Evolutionary conservation across 1,140 invertebrate genomes (phyloP), one percentile per base, ranked within the genome.

Genomic region (Lucilia sericata): DNA sequence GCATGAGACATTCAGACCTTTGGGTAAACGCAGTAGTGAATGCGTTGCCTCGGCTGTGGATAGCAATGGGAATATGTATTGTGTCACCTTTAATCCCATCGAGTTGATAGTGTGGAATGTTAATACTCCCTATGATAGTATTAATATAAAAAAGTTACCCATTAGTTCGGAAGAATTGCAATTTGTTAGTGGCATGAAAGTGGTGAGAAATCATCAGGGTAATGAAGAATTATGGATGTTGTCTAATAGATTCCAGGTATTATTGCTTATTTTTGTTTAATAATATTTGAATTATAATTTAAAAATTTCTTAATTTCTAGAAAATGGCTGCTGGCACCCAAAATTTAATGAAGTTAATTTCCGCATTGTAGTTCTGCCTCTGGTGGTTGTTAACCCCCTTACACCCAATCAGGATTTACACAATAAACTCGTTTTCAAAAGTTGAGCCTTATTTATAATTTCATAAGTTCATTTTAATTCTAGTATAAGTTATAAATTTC

Each of bases 111-210:
- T 93, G 81, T 94, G 94, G 94, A 94, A 94, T 86, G 92, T 89
- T 0, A 88, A 87, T 2, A 86, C 86, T 0, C 88, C 85, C 0
- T 91, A 89, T 36, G 78, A 21, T 82, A 83, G 88, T 30, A 85
- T 86, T 8, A 88, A 91, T 81, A 90, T 92, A 25, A 91, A 93
- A 82, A 90, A 90, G 7, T n/a, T 94, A 17, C 90, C 91, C 2
- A 86, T 87, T 4, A 91, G 94, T 85, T 84, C 86, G 0, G 87
- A 92, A n/a, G 93, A 92, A 0, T 75, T 94, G 55, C 93, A 94
- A 86, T 96, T 96, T 87, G 92, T 94, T 0, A 95, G 94, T 86
- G 95, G 95, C 30, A 87, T 95, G 49, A 96, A 96, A 91, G 89
- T 95, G 2, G 89, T 94, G 2, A 92, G 89, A 5, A 93, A 93